phyloP scores from a whole-genome alignment of 23 tunicate species.

The Halocynthia roretzi region DNA sequence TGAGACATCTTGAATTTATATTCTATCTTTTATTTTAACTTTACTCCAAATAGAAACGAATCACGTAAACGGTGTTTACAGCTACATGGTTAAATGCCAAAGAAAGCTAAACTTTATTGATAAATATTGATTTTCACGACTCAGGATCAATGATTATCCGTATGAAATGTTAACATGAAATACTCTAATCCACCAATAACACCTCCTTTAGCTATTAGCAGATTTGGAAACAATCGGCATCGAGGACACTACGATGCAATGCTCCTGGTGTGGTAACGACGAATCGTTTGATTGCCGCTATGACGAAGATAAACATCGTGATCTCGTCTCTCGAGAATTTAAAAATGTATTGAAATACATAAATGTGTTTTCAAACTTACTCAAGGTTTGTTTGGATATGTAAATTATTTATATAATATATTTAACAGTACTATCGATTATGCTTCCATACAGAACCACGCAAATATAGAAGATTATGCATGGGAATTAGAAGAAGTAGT shows the following conservation, averaged over 20 bases:
- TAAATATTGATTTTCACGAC: too few species aligned
- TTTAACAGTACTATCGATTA: background rate
- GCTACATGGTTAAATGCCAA: too few species aligned
- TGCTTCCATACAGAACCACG: slow-evolving; percentile 26
- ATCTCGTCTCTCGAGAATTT: background rate
- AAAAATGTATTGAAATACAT: background rate
- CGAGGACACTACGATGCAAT: slow-evolving; percentile 5
- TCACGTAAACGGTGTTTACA: too few species aligned
- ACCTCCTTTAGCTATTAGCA: background rate
- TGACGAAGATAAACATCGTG: background rate
- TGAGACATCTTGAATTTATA: too few species aligned
- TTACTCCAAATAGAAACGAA: too few species aligned
- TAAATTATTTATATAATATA: background rate
- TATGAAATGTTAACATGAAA: background rate
- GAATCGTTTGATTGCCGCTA: background rate
- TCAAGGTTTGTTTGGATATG: background rate
- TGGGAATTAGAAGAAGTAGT: slow-evolving; percentile 28
- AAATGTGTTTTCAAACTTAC: background rate
- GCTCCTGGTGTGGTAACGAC: slow-evolving; percentile 15
- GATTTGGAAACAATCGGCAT: slow-evolving; percentile 18
- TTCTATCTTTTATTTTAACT: too few species aligned
- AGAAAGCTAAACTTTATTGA: too few species aligned
- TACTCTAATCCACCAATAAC: background rate
- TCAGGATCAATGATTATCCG: background rate
- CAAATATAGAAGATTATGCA: slow-evolving; percentile 49